A percentile compares a stretch with the other conserved stretches of the same genome.
Conservation (phyloP, 2,888 invertebrate species). For the Hypsopygia costalis region DNA sequence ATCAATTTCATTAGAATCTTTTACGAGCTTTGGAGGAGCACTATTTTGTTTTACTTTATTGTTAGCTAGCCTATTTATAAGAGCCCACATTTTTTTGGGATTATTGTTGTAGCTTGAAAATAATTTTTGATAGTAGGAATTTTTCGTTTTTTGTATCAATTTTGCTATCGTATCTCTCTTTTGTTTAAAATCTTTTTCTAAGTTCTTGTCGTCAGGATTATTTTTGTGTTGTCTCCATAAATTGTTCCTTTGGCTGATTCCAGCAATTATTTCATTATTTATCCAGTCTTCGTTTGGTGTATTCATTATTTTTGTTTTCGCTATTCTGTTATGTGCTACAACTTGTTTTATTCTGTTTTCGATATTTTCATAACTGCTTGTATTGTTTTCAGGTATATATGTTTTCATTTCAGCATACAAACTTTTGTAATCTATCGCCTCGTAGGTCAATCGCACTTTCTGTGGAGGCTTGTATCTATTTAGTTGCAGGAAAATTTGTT, state of each 20-base stretch:
- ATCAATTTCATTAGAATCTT: conserved; percentile 14
- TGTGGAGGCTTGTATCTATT: no score
- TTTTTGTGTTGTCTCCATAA: conserved; percentile 16
- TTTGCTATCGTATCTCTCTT: conserved; percentile 10
- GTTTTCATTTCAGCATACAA: conserved; percentile 9
- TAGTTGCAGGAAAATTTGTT: conserved; percentile 15
- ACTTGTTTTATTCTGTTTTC: conserved; percentile 2
- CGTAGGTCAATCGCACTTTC: conserved; percentile 8
- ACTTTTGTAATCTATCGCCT: conserved; percentile 14
- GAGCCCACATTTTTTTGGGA: conserved; percentile 22
- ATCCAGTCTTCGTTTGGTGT: conserved; percentile 23
- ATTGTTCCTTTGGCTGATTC: conserved; percentile 20
- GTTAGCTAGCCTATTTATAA: conserved; percentile 17
- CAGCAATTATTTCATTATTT: no score
- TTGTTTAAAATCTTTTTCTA: conserved; percentile 9
- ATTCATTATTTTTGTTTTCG: conserved; percentile 18
- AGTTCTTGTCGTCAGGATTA: conserved; percentile 11
- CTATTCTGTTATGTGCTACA: conserved; percentile 10
- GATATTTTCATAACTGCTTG: background rate
- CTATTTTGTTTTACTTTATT: conserved; percentile 16
- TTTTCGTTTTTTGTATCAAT: conserved; percentile 11
- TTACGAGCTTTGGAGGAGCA: conserved; percentile 14
- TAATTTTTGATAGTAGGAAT: no score
- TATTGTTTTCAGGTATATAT: background rate
- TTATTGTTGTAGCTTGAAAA: conserved; percentile 10